Evolutionary conservation across 1,140 invertebrate genomes (phyloP).

Genomic region (Probaryconus sp.): DNA sequence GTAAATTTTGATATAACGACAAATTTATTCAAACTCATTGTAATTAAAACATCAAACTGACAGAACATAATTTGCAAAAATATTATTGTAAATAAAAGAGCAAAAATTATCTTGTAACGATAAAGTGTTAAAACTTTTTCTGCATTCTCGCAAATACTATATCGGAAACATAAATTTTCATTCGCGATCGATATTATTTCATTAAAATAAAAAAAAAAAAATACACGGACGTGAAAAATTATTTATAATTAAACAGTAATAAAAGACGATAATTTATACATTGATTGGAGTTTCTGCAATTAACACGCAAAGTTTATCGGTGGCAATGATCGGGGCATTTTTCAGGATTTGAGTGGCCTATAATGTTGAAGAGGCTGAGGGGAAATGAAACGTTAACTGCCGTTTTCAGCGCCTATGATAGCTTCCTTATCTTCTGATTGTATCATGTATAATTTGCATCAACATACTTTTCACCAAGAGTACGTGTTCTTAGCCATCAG

Average conservation of each 20-base stretch:
- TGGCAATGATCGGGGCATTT: conserved; percentile 33
- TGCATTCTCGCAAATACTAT: no score
- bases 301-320: conserved; percentile 49
- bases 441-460: conserved; percentile 51
- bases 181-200: no score
- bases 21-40: no score
- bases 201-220: no score
- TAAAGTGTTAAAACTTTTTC: no score
- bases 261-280: conserved; percentile 41
- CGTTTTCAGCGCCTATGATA: conserved; percentile 53
- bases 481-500: neutral
- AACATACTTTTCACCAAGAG: conserved; percentile 37
- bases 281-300: conserved; percentile 40
- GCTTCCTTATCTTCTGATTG: conserved; percentile 48
- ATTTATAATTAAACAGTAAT: conserved; percentile 24
- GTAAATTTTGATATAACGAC: no score
- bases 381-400: conserved; percentile 41
- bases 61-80: no score
- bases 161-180: no score
- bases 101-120: no score
- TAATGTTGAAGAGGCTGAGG: conserved; percentile 18
- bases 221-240: no score
- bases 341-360: conserved; percentile 6
- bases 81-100: no score
- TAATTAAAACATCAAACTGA: no score